Percentiles rank a stretch among this genome's conserved stretches.
Evolutionary conservation across 2,113 vertebrate species (phyloP).

Genomic region (Serinus canaria): DNA sequence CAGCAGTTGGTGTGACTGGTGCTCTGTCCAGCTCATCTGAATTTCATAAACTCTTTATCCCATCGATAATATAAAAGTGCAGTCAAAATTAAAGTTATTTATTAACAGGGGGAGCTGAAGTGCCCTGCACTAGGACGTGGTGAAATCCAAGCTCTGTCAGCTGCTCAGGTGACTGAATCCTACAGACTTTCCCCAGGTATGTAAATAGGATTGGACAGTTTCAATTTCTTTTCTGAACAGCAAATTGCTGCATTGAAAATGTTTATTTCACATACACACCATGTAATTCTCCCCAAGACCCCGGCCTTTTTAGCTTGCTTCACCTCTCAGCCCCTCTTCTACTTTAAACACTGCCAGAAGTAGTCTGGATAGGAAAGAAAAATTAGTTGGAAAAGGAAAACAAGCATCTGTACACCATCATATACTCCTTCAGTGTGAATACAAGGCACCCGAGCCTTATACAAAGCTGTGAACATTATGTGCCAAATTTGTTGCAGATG

Average conservation of each 20-base stretch:
- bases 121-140: background rate
- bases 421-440: background rate
- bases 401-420: constrained; percentile 21
- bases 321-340: background rate
- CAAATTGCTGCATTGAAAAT: constrained; percentile 45
- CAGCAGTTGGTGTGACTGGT: background rate
- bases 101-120: background rate
- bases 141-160: background rate
- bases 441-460: constrained; percentile 8
- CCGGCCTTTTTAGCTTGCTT: constrained; percentile 21
- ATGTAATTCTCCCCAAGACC: background rate
- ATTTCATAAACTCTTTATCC: background rate
- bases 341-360: background rate
- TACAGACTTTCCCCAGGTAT: background rate
- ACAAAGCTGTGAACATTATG: constrained; percentile 30
- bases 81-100: background rate
- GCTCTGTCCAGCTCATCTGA: background rate
- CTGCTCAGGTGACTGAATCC: background rate
- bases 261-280: background rate
- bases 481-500: constrained; percentile 49
- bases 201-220: background rate
- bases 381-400: constrained; percentile 18
- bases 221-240: constrained; percentile 32
- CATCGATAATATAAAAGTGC: background rate
- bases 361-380: constrained; percentile 1